Evolutionary conservation across 1,140 invertebrate genomes (phyloP).

Genomic region (Wasmannia auropunctata): DNA sequence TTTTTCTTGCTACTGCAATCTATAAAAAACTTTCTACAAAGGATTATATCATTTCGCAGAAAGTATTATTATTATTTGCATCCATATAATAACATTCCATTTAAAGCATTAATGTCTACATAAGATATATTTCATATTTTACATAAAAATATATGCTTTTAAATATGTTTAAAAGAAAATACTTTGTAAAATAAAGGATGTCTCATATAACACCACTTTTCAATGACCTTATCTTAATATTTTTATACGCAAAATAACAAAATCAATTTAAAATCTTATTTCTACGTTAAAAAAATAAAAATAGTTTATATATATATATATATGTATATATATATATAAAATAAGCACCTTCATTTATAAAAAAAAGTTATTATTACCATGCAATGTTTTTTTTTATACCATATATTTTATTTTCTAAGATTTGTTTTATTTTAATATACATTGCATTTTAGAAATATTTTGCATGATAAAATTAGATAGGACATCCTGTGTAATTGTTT

Average conservation of each 20-base stretch:
- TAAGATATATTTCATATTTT: neutral
- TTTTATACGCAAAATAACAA: neutral
- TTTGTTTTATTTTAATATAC: neutral
- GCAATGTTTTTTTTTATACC: neutral
- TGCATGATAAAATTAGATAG: neutral
- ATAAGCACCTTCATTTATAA: neutral
- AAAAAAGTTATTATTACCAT: neutral
- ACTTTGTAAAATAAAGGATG: neutral
- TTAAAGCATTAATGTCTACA: neutral
- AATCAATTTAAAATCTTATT: neutral
- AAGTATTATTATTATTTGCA: neutral
- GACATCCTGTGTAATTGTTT: conserved; percentile 30
- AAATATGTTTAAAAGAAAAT: neutral
- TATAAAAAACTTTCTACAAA: neutral
- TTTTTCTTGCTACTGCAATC: neutral
- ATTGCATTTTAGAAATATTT: neutral
- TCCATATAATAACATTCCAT: neutral
- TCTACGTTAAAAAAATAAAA: neutral
- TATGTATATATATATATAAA: neutral
- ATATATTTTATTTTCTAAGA: neutral
- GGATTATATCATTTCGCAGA: neutral
- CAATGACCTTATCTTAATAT: neutral
- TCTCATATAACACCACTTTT: neutral
- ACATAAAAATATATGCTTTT: neutral
- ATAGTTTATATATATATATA: neutral